Percentiles rank a stretch among this genome's conserved stretches.
Conservation (phyloP, 2,113 vertebrate genomes). For the Hippocampus comes region DNA sequence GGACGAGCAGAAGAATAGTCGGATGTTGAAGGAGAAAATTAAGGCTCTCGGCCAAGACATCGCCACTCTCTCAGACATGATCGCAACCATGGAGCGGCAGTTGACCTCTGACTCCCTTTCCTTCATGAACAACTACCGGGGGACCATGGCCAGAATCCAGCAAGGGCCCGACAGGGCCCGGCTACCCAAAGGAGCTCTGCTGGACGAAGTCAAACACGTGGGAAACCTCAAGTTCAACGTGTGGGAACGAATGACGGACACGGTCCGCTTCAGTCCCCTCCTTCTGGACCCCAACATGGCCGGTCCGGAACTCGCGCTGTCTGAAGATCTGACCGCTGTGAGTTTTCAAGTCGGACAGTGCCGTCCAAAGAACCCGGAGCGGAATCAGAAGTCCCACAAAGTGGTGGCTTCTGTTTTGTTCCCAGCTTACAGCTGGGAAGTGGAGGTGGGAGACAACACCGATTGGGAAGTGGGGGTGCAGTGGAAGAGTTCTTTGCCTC, state of each 20-base stretch:
- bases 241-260: background rate
- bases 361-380: background rate
- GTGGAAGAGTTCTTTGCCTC: too few species aligned
- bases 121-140: background rate
- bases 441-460: background rate
- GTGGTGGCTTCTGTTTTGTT: background rate
- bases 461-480: background rate
- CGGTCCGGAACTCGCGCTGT: background rate
- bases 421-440: background rate
- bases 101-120: background rate
- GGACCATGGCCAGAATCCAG: background rate
- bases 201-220: background rate
- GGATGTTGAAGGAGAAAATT: background rate
- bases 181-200: background rate
- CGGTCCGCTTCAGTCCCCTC: background rate
- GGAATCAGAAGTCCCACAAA: background rate
- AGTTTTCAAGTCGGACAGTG: background rate
- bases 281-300: background rate
- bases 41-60: background rate
- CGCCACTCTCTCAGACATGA: background rate
- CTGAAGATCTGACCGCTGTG: background rate
- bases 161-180: background rate
- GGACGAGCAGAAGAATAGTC: constrained; percentile 9
- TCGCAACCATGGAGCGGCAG: background rate
- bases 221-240: background rate